Conservation (phyloP, 2,888 invertebrate species). For the Neoitamus cyanurus region DNA sequence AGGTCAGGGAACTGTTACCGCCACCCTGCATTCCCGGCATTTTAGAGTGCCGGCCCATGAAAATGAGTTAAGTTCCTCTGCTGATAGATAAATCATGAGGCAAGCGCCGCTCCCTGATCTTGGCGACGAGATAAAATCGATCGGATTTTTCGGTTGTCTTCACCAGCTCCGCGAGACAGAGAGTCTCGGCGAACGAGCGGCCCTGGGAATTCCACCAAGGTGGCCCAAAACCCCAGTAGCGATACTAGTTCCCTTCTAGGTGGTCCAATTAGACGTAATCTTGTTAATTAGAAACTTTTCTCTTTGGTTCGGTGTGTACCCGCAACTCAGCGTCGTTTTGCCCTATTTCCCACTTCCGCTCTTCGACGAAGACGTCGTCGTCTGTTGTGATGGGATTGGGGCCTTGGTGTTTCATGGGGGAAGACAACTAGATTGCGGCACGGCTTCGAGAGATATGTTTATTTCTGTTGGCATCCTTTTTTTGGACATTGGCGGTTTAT, state of each 20-base stretch:
- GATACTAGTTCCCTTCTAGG: constrained; percentile 53
- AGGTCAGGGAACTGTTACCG: constrained; percentile 19
- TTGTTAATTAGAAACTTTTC: constrained; percentile 61
- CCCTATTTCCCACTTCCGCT: constrained; percentile 13
- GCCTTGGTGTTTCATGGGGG: too few relatives aligned
- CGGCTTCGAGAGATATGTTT: too few relatives aligned
- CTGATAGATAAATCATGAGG: constrained; percentile 29
- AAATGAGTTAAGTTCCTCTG: constrained; percentile 33
- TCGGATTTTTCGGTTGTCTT: constrained; percentile 45
- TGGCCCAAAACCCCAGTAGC: constrained; percentile 27
- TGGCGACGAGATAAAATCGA: constrained; percentile 9
- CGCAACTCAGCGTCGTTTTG: constrained; percentile 1
- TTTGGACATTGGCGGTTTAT: too few relatives aligned
- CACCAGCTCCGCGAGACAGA: constrained; percentile 16
- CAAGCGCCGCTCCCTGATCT: constrained; percentile 41
- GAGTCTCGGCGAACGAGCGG: not conserved
- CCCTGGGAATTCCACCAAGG: constrained; percentile 34
- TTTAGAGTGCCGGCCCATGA: not conserved
- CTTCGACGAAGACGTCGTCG: not conserved
- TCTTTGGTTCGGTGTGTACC: constrained; percentile 21
- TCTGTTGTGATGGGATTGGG: too few relatives aligned
- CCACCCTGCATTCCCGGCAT: not conserved
- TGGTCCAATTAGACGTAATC: constrained; percentile 66
- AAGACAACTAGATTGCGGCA: too few relatives aligned
- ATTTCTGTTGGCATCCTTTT: too few relatives aligned